Percentiles rank a stretch among this genome's conserved stretches.
Evolutionary conservation across 2,888 invertebrate species (phyloP).

Genomic region (Ichneumoninae sp.): DNA sequence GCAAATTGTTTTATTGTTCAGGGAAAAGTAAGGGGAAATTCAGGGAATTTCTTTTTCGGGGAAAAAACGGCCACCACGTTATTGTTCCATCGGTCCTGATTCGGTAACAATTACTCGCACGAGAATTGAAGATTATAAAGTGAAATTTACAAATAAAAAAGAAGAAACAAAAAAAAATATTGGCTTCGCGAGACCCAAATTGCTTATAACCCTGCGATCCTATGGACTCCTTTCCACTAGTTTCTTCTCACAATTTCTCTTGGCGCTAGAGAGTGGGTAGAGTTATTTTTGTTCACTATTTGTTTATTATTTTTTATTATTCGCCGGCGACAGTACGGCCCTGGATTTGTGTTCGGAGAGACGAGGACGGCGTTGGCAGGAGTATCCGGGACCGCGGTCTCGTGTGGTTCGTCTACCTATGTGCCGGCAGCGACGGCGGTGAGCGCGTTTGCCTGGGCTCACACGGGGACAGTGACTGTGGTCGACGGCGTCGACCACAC

Average conservation of each 20-base stretch:
- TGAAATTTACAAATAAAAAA: neutral
- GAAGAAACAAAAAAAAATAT: neutral
- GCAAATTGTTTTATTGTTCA: no score
- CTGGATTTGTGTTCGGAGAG: slow-evolving; percentile 48
- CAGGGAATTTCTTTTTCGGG: no score
- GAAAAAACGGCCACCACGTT: neutral
- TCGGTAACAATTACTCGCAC: neutral
- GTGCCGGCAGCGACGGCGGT: slow-evolving; percentile 45
- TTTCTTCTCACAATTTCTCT: slow-evolving; percentile 23
- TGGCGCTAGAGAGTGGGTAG: slow-evolving; percentile 7
- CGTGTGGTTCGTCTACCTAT: slow-evolving; percentile 66
- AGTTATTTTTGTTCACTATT: slow-evolving; percentile 37
- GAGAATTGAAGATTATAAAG: neutral
- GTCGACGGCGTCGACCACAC: slow-evolving; percentile 51
- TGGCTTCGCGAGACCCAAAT: neutral
- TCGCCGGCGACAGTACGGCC: slow-evolving; percentile 51
- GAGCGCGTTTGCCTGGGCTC: slow-evolving; percentile 61
- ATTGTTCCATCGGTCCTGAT: neutral
- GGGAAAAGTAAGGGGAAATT: no score
- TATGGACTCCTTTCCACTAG: neutral
- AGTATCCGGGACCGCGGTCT: slow-evolving; percentile 66
- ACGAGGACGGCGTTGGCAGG: slow-evolving; percentile 39
- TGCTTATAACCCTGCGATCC: neutral
- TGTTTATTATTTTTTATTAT: neutral
- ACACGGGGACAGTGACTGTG: slow-evolving; percentile 68